These are phyloP conservation scores for Noturus placidus DNA, from an alignment of 2,113 vertebrate genomes.

Conservation along the genomic window DNA sequence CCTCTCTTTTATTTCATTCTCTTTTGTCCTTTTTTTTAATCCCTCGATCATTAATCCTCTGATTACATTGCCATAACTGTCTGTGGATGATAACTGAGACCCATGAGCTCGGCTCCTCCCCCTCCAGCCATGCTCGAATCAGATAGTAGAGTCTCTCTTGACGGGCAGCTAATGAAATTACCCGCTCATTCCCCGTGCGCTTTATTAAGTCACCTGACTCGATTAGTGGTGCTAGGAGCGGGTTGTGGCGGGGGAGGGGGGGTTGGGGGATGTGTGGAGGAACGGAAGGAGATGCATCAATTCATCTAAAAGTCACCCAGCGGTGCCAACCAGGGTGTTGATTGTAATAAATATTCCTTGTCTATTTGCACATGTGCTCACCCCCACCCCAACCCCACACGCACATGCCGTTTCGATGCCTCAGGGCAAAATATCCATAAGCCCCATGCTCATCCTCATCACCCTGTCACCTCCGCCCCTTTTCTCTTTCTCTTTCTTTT, in stretches of 20 bases:
- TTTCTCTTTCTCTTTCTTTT: slow-evolving; percentile 6
- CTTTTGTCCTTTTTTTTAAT: slow-evolving; percentile 27
- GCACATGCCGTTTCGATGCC: slow-evolving; percentile 55
- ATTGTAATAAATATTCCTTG: slow-evolving; percentile 83
- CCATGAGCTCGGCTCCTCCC: slow-evolving; percentile 31
- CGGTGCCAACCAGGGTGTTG: slow-evolving; percentile 74
- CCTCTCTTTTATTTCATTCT: slow-evolving; percentile 63
- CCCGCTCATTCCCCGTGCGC: slow-evolving; percentile 77
- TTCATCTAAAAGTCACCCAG: slow-evolving; percentile 77
- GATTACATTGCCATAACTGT: slow-evolving; percentile 69
- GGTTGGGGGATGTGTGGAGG: slow-evolving; percentile 7
- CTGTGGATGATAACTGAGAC: slow-evolving; percentile 69
- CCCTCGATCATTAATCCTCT: slow-evolving; percentile 52
- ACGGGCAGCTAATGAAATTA: slow-evolving; percentile 79
- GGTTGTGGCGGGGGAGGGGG: not conserved
- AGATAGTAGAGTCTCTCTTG: slow-evolving; percentile 62
- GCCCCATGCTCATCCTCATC: slow-evolving; percentile 48
- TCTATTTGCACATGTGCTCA: slow-evolving; percentile 48
- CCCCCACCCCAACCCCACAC: slow-evolving; percentile 40
- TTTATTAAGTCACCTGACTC: slow-evolving; percentile 86
- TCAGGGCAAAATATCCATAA: slow-evolving; percentile 53
- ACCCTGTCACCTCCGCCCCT: slow-evolving; percentile 37
- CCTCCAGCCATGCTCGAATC: slow-evolving; percentile 50
- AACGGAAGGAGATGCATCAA: slow-evolving; percentile 37
- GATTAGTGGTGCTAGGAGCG: slow-evolving; percentile 73